Percentiles rank a stretch among this genome's conserved stretches.
These are phyloP conservation scores for Beroe ovata DNA, from an alignment of 37 sponge, comb jelly and placozoan species.

Conservation along the genomic window DNA sequence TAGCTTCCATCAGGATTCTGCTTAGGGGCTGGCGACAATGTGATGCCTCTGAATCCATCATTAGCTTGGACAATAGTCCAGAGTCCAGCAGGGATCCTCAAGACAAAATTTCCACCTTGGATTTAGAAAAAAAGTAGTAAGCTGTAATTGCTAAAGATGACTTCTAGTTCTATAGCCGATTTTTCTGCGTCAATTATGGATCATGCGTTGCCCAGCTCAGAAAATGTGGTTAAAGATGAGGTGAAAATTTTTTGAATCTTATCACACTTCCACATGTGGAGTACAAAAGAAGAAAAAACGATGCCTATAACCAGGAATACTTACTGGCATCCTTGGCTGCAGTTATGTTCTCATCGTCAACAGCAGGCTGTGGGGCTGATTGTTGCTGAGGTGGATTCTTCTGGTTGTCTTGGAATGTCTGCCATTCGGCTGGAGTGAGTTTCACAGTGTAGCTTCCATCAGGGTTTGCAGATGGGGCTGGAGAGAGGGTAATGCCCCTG, in stretches of 20 bases:
- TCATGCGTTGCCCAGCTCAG: too few relatives aligned
- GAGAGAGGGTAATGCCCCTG: not conserved
- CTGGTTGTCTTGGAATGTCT: constrained; percentile 59
- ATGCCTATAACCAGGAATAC: too few relatives aligned
- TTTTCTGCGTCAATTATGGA: too few relatives aligned
- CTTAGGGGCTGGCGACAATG: not conserved
- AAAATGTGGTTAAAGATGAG: too few relatives aligned
- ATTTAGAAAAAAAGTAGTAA: too few relatives aligned
- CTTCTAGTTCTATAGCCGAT: too few relatives aligned
- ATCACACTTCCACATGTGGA: too few relatives aligned
- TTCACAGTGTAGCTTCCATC: constrained; percentile 34
- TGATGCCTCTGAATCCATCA: constrained; percentile 16
- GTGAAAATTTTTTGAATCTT: too few relatives aligned
- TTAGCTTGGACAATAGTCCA: not conserved
- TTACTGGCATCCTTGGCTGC: constrained; percentile 15
- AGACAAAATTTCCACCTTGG: constrained; percentile 18
- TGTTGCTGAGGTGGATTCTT: constrained; percentile 9
- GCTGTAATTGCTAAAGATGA: too few relatives aligned
- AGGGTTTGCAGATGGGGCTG: not conserved
- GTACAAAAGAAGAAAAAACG: too few relatives aligned
- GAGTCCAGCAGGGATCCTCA: not conserved
- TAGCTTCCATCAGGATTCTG: constrained; percentile 13
- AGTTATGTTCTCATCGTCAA: not conserved
- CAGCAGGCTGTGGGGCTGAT: not conserved
- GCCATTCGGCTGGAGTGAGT: constrained; percentile 6